Base-by-base conservation (phyloP, 2,888 invertebrate genomes). In the Patella ulyssiponensis region DNA sequence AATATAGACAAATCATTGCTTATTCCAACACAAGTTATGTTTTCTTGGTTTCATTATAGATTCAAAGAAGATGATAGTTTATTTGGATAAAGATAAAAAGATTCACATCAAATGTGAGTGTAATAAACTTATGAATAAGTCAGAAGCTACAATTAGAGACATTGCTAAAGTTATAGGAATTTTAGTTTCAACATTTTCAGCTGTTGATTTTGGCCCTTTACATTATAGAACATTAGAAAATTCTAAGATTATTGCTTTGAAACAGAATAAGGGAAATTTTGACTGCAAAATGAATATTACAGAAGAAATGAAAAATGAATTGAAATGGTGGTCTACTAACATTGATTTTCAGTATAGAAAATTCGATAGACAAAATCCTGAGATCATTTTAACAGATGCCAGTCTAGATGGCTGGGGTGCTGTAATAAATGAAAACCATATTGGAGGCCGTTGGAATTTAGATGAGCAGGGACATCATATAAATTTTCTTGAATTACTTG, bases 381-480 rank as follows among this genome's bases (percentile, higher is more conserved):
- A 64, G 20, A 14, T 20, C 64, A 14, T 20, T 20, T 20, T 64
- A n/a, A 17, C 64, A 64, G 64, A 20, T 64, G 64, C 64, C 64
- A 64, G 64, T 64, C 20, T 64, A 20, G n/a, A 7, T 64, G 64
- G 64, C 20, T 64, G n/a, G 58, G 58, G 58, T 58, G 58, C 58
- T 58, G 58, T 58, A n/a, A 14, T 58, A 20, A 58, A 58, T 58
- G 58, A 58, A 58, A 14, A 58, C n/a, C 58, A 58, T 20, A 58
- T n/a, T 58, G 58, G n/a, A n/a, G 58, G 58, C 20, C 58, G 64
- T 9, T 64, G 64, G 64, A 15, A 64, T 20, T 15, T 64, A 20
- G 64, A 64, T n/a, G 64, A 64, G 20, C 64, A 64, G 64, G 2
- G n/a, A 17, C 2, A 20, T 64, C 92, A 94, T 27, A 84, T 87